phyloP scores from a whole-genome alignment of 2,113 vertebrate species.

The Sisor rabdophorus region DNA sequence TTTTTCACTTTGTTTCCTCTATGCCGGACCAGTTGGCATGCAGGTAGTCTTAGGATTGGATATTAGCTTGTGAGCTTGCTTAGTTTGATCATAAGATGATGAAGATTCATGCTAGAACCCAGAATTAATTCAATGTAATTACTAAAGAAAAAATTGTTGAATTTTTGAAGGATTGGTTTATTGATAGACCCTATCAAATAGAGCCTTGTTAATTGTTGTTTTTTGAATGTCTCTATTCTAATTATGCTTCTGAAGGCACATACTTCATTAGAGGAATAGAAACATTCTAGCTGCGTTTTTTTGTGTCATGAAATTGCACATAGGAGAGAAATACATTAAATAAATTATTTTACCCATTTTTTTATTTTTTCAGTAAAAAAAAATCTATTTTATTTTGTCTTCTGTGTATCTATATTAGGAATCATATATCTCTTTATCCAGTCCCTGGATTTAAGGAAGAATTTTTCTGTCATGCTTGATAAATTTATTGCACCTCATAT shows the following conservation, averaged over 20 bases:
- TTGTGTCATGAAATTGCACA: constrained; percentile 46
- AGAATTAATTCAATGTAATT: not conserved
- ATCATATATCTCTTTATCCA: not conserved
- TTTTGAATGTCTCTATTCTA: constrained; percentile 6
- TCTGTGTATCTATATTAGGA: not conserved
- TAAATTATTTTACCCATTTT: not conserved
- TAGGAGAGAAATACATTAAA: not conserved
- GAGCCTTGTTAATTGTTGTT: too few relatives aligned
- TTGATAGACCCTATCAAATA: too few relatives aligned
- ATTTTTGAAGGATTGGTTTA: not conserved
- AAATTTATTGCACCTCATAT: not conserved
- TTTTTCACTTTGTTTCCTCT: not conserved
- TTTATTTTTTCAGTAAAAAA: too few relatives aligned
- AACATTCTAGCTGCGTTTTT: constrained; percentile 37
- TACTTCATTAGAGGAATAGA: constrained; percentile 45
- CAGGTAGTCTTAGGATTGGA: not conserved
- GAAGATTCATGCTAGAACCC: not conserved
- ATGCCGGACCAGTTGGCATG: not conserved
- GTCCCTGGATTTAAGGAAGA: not conserved
- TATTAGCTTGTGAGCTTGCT: not conserved
- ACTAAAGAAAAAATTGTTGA: not conserved
- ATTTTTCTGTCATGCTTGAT: not conserved
- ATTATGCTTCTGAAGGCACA: constrained; percentile 41
- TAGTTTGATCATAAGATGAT: not conserved
- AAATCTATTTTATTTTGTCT: constrained; percentile 28